Conservation (phyloP, 2,888 invertebrate genomes). For the Heterodera filipjevi region DNA sequence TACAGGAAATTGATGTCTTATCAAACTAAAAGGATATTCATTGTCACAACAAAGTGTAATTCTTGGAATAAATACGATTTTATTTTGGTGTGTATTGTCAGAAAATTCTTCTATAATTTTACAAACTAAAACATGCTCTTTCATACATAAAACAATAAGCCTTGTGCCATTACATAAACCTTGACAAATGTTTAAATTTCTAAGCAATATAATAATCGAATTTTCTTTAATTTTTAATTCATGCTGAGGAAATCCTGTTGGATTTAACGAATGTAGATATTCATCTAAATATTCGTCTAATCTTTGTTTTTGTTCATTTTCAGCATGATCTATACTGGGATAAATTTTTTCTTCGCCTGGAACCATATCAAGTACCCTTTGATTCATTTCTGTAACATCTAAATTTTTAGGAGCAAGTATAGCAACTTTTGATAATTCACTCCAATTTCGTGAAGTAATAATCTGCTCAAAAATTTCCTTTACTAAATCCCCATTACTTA, state of each 20-base stretch:
- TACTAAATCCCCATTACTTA: no score
- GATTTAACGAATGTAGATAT: no score
- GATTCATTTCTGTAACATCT: constrained; percentile 2
- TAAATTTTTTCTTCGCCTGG: constrained; percentile 1
- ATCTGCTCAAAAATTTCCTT: not conserved
- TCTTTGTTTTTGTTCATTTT: constrained; percentile 11
- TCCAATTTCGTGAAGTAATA: no score
- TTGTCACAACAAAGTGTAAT: constrained; percentile 38
- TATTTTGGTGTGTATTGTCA: no score
- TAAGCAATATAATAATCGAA: constrained; percentile 37
- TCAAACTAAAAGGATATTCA: constrained; percentile 64
- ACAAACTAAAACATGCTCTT: no score
- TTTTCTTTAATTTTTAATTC: constrained; percentile 32
- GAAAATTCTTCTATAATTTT: no score
- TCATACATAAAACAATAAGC: no score
- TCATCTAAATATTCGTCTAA: no score
- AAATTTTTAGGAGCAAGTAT: constrained; percentile 18
- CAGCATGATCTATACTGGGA: not conserved
- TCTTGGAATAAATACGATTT: no score
- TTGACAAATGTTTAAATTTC: constrained; percentile 38
- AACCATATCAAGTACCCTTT: not conserved
- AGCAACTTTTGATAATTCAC: not conserved
- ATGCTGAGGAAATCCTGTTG: constrained; percentile 12
- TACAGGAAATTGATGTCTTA: constrained; percentile 39
- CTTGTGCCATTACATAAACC: constrained; percentile 45